A percentile compares a stretch with the other conserved stretches of the same genome.
phyloP scores from a whole-genome alignment of 1,140 invertebrate species.

The Aplysia californica region DNA sequence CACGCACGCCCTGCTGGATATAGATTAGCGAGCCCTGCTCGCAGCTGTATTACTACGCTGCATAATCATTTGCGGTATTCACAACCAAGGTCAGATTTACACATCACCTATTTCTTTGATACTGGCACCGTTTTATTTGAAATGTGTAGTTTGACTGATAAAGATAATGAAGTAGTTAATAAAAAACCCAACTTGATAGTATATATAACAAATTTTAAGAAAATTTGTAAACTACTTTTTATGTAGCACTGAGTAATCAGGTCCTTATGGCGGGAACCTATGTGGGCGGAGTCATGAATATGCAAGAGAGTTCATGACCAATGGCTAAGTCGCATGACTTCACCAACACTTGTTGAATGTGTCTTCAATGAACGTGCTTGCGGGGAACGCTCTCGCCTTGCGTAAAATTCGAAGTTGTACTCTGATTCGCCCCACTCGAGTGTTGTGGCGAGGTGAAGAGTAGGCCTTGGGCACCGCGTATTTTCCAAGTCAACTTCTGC shows the following conservation, averaged over 20 bases:
- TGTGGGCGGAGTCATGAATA: constrained; percentile 15
- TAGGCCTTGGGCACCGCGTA: not conserved
- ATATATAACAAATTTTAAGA: not conserved
- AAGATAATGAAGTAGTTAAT: no score
- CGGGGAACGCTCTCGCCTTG: not conserved
- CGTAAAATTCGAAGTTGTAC: not conserved
- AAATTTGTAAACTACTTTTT: not conserved
- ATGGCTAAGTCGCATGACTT: not conserved
- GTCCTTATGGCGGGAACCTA: constrained; percentile 19
- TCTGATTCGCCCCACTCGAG: not conserved
- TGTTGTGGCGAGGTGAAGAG: not conserved
- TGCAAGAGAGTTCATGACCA: not conserved
- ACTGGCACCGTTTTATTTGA: not conserved
- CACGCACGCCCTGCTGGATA: constrained; percentile 21
- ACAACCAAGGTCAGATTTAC: constrained; percentile 30
- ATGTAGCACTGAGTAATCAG: not conserved
- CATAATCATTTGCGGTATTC: not conserved
- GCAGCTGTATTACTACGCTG: constrained; percentile 1
- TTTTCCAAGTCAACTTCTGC: not conserved
- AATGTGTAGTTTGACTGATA: no score
- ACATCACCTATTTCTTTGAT: not conserved
- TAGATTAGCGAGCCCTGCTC: constrained; percentile 4
- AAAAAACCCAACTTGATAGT: no score
- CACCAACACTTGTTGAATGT: constrained; percentile 24
- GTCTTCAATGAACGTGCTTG: constrained; percentile 17